Evolutionary conservation across 2,888 invertebrate species (phyloP), one percentile per base, ranked within the genome.

Genomic region (Pyrgus malvae): DNA sequence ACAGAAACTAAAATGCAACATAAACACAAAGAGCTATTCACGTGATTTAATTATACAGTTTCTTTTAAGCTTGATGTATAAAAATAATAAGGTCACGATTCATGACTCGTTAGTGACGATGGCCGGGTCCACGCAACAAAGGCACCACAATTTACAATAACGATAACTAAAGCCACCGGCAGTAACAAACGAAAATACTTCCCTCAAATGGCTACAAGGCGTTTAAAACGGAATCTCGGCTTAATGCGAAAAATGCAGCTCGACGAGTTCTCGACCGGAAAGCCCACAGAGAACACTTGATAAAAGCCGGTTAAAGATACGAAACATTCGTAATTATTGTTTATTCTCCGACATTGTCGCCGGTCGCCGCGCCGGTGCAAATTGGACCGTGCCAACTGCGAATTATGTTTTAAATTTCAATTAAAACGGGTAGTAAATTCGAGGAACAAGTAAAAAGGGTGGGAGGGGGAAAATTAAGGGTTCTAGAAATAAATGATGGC

Each of bases 401-500:
- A 69, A 70, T 73, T 76, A 76, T 69, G 76, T 69, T 70, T 73
- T 61, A 62, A 71, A 74, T 74, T 76, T 69, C 69, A 76, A 80
- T 76, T 62, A 73, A 72, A 72, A 69, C 67, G 31, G 38, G 25
- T 38, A 46, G 44, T 66, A 71, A 74, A 72, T 69, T 68, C 67
- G 65, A 67, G 65, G 63, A 65, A 65, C 65, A 69, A 71, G 69
- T 65, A 69, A 40, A 55, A 59, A 63, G 69, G 72, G 54, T 31
- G 54, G 40, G 33, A 31, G 38, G 37, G 70, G 73, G 69, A 72
- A 68, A 69, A 73, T 68, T 66, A 69, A 70, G 73, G 68, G 65
- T 66, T 68, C 70, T 75, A 68, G 70, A 75, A 72, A 78, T 74
- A 77, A 79, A 80, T 77, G 80, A 69, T 69, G 71, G 60, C 58